These are phyloP conservation scores for Erynnis tages DNA, from an alignment of 2,888 invertebrate species.

Conservation along the genomic window DNA sequence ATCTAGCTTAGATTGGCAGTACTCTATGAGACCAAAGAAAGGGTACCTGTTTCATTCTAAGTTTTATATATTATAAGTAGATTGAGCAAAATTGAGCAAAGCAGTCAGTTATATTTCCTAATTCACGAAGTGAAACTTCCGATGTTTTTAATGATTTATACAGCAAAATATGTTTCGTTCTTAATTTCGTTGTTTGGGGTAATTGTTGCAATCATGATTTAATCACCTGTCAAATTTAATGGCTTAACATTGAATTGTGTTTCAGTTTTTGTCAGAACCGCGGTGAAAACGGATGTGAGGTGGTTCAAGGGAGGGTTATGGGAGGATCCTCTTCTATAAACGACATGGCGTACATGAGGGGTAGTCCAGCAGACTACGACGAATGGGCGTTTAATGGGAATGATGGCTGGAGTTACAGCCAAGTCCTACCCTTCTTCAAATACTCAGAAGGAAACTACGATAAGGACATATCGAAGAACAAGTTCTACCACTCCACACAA, in stretches of 20 bases:
- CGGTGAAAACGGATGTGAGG: constrained; percentile 57
- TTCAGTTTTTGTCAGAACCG: constrained; percentile 71
- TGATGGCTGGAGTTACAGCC: constrained; percentile 66
- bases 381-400: constrained; percentile 71
- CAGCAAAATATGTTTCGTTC: constrained; percentile 11
- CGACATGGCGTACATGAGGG: constrained; percentile 73
- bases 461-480: constrained; percentile 69
- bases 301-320: constrained; percentile 67
- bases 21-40: constrained; percentile 66
- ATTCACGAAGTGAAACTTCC: constrained; percentile 19
- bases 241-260: constrained; percentile 24
- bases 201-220: constrained; percentile 31
- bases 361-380: constrained; percentile 71
- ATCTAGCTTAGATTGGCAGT: constrained; percentile 68
- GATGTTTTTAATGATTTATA: constrained; percentile 1
- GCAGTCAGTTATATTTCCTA: background rate
- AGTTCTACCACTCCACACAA: constrained; percentile 67
- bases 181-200: constrained; percentile 2
- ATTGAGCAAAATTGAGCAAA: background rate
- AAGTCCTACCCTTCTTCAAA: constrained; percentile 70
- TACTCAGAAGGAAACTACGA: constrained; percentile 76
- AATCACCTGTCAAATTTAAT: background rate
- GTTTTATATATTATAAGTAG: background rate
- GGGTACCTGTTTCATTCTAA: constrained; percentile 56
- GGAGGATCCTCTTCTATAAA: constrained; percentile 72